Conservation (phyloP, 2,113 vertebrate genomes). For the Peucedramus taeniatus region DNA sequence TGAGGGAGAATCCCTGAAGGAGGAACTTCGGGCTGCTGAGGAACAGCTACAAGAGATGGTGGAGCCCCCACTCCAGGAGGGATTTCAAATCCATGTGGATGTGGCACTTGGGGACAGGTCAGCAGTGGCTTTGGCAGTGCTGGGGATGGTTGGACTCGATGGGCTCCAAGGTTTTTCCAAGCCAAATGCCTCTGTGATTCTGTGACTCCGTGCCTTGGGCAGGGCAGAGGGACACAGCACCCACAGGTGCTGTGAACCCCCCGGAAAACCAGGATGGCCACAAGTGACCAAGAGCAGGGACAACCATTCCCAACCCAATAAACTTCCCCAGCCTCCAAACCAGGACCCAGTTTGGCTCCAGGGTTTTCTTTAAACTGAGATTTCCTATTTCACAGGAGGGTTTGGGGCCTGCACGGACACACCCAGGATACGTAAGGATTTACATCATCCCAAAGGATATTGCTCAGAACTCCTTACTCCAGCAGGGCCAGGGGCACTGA, state of each 20-base stretch:
- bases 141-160: rapidly evolving
- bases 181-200: not conserved
- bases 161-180: not conserved
- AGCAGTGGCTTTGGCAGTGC: not conserved
- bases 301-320: not conserved
- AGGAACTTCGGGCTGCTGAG: not conserved
- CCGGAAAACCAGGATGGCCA: rapidly evolving
- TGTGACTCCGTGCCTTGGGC: rapidly evolving
- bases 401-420: not conserved
- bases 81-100: not conserved
- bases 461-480: not conserved
- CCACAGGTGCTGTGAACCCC: rapidly evolving
- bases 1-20: not conserved
- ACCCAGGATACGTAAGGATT: rapidly evolving
- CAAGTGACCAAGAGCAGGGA: not conserved
- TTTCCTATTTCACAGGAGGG: not conserved
- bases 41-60: not conserved
- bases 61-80: rapidly evolving
- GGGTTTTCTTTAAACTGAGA: not conserved
- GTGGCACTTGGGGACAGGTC: not conserved
- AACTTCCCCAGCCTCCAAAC: not conserved
- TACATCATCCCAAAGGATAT: rapidly evolving
- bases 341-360: not conserved
- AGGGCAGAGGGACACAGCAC: not conserved
- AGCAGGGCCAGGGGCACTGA: not conserved